phyloP scores from a whole-genome alignment of 2,888 invertebrate genomes.

The Limenitis camilla region DNA sequence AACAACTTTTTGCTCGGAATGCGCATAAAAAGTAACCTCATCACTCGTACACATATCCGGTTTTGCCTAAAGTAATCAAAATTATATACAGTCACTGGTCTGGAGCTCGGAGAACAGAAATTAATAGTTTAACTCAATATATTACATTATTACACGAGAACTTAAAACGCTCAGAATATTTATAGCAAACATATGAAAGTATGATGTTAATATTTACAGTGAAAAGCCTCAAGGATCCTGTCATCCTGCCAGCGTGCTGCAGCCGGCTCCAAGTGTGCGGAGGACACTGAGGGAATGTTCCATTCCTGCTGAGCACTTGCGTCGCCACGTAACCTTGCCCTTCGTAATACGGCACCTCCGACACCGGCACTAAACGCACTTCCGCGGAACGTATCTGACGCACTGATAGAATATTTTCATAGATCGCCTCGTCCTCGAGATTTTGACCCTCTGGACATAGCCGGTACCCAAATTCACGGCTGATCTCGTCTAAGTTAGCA shows the following conservation, averaged over 20 bases:
- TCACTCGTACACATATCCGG: constrained; percentile 53
- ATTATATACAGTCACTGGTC: constrained; percentile 33
- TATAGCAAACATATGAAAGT: neutral
- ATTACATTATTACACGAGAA: neutral
- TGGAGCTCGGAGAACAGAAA: constrained; percentile 6
- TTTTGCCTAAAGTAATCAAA: constrained; percentile 43
- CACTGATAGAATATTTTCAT: constrained; percentile 69
- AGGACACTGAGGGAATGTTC: constrained; percentile 70
- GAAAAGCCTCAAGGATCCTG: constrained; percentile 57
- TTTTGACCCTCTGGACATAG: constrained; percentile 71
- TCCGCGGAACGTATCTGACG: constrained; percentile 69
- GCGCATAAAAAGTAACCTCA: constrained; percentile 59
- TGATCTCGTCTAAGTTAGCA: constrained; percentile 68
- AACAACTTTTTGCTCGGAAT: constrained; percentile 66
- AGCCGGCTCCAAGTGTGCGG: constrained; percentile 67
- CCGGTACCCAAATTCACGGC: constrained; percentile 69
- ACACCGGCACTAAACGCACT: constrained; percentile 70
- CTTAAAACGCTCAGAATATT: neutral
- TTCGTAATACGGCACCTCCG: constrained; percentile 68
- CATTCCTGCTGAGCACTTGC: constrained; percentile 66
- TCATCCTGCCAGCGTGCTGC: constrained; percentile 56
- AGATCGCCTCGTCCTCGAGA: constrained; percentile 69
- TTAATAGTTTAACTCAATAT: constrained; percentile 3
- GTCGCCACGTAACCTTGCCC: constrained; percentile 69
- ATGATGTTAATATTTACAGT: constrained; percentile 49